Percentiles rank a stretch among this genome's conserved stretches.
Evolutionary conservation across 1,140 invertebrate genomes (phyloP).

Genomic region (Campoletis sonorensis): DNA sequence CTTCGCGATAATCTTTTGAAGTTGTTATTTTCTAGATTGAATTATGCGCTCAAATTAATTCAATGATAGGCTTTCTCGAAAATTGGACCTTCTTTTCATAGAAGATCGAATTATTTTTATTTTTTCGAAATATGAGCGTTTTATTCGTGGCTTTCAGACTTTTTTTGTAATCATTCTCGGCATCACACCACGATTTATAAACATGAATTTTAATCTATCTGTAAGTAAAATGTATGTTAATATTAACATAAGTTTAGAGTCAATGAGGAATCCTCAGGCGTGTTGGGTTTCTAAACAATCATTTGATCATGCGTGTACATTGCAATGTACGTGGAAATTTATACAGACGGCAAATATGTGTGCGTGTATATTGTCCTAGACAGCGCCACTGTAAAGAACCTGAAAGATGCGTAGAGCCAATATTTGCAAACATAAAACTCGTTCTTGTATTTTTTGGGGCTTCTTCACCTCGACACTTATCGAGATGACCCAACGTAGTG

Average conservation of each 20-base stretch:
- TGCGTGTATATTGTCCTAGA: not conserved
- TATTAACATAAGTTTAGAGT: not conserved
- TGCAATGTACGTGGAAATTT: not conserved
- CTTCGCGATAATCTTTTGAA: too few species aligned
- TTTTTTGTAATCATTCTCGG: too few species aligned
- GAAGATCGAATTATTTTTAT: too few species aligned
- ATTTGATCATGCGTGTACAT: not conserved
- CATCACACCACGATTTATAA: too few species aligned
- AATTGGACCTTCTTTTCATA: too few species aligned
- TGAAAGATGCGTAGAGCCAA: not conserved
- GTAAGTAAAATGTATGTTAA: not conserved
- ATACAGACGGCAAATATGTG: not conserved
- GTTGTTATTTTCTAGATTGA: too few species aligned
- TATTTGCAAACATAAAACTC: conserved; percentile 2
- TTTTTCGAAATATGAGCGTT: too few species aligned
- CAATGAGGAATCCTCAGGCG: not conserved
- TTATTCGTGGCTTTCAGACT: too few species aligned
- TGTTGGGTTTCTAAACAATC: not conserved
- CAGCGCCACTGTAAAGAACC: not conserved
- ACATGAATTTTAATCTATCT: not conserved
- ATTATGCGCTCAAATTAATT: too few species aligned
- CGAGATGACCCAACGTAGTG: not conserved
- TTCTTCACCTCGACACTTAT: not conserved
- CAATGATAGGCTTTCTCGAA: too few species aligned
- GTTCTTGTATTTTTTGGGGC: not conserved